Evolutionary conservation across 2,888 invertebrate genomes (phyloP).

Genomic region (Drosophila imparisetae): DNA sequence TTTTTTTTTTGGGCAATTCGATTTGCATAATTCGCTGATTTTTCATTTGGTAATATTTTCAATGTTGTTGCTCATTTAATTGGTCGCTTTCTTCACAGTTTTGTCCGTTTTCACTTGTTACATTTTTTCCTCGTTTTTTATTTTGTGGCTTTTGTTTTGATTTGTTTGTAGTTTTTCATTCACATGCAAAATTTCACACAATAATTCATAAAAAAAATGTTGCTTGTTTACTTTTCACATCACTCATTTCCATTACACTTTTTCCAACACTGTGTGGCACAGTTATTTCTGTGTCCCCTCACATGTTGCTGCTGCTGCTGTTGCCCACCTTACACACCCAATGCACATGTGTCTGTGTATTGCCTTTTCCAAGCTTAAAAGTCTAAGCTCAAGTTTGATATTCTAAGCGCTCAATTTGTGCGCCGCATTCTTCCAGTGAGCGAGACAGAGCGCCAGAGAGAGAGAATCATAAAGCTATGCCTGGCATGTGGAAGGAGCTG

Average conservation of each 20-base stretch:
- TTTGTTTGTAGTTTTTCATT: constrained; percentile 55
- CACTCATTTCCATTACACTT: constrained; percentile 47
- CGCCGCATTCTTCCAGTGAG: constrained; percentile 30
- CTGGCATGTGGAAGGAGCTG: constrained; percentile 41
- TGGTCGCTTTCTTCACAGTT: constrained; percentile 45
- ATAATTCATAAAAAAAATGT: constrained; percentile 68
- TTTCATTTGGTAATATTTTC: constrained; percentile 27
- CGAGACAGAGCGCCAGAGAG: constrained; percentile 8
- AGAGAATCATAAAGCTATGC: constrained; percentile 37
- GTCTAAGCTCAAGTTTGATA: constrained; percentile 15
- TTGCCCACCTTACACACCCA: neutral
- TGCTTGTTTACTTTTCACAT: constrained; percentile 65
- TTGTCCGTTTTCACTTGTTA: constrained; percentile 51
- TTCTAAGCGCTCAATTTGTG: constrained; percentile 26
- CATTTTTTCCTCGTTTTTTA: constrained; percentile 5
- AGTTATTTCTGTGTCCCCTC: constrained; percentile 52
- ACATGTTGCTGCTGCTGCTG: constrained; percentile 9
- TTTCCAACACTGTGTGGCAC: constrained; percentile 59
- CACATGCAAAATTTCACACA: constrained; percentile 79
- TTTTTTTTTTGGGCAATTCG: constrained; percentile 27
- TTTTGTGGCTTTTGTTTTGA: constrained; percentile 13
- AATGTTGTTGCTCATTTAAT: constrained; percentile 23
- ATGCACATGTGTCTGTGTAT: constrained; percentile 20
- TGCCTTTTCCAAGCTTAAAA: constrained; percentile 17
- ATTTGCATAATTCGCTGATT: constrained; percentile 42